These are phyloP conservation scores for Oopsacas minuta DNA, from an alignment of 37 sponge, comb jelly and placozoan species.

Conservation along the genomic window DNA sequence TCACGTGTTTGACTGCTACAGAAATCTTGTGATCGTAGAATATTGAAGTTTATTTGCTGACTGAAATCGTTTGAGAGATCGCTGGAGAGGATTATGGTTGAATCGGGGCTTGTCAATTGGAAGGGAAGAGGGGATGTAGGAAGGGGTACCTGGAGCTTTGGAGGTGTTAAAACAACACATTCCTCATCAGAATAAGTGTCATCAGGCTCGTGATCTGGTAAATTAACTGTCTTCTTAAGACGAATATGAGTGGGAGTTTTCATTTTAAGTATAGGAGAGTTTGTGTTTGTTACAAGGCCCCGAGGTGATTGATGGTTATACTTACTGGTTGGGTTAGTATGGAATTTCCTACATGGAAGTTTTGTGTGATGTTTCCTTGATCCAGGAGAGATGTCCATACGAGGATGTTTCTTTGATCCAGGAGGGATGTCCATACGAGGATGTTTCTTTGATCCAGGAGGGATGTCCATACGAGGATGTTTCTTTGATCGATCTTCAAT, in stretches of 20 bases:
- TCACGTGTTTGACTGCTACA: not conserved
- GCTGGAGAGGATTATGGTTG: not conserved
- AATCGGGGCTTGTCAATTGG: not conserved
- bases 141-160: not conserved
- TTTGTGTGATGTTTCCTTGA: not conserved
- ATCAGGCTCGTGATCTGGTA: not conserved
- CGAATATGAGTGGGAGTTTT: not conserved
- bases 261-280: not conserved
- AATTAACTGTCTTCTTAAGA: not conserved
- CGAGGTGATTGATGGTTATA: not conserved
- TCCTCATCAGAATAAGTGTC: not conserved
- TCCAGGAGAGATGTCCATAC: not conserved
- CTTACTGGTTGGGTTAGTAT: not conserved
- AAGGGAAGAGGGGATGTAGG: not conserved
- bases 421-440: not conserved
- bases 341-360: not conserved
- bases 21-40: not conserved
- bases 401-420: not conserved
- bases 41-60: not conserved
- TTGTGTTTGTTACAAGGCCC: not conserved
- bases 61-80: not conserved
- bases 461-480: not conserved
- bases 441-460: not conserved
- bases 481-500: not conserved
- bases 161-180: not conserved